These are phyloP conservation scores for Macrosoma leucophasiata DNA, from an alignment of 2,888 invertebrate genomes.

Conservation along the genomic window DNA sequence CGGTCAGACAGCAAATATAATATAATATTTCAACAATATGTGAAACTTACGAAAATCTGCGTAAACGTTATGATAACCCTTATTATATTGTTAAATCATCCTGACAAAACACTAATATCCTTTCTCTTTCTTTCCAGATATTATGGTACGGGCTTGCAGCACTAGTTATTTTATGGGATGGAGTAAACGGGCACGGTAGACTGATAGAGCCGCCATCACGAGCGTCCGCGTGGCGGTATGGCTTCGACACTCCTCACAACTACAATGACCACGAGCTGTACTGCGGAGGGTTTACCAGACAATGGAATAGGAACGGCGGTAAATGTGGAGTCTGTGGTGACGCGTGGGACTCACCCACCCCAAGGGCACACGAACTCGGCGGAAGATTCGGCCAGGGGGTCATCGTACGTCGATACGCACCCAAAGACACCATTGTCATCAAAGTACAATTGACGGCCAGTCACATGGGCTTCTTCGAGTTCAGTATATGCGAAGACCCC, in stretches of 20 bases:
- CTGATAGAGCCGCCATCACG: constrained; percentile 91
- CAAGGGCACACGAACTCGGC: constrained; percentile 88
- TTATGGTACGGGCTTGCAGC: constrained; percentile 52
- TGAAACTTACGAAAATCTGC: no score
- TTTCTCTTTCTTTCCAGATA: constrained; percentile 45
- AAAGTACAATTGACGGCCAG: constrained; percentile 91
- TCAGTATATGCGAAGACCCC: constrained; percentile 85
- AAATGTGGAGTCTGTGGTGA: constrained; percentile 93
- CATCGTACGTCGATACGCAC: constrained; percentile 85
- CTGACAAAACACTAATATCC: no score
- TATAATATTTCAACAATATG: no score
- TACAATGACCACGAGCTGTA: constrained; percentile 93
- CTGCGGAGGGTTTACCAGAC: constrained; percentile 90
- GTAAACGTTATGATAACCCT: no score
- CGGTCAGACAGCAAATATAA: no score
- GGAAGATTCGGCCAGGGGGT: constrained; percentile 89
- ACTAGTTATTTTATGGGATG: constrained; percentile 38
- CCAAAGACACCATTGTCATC: constrained; percentile 80
- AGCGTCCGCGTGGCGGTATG: constrained; percentile 92
- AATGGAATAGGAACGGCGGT: constrained; percentile 87
- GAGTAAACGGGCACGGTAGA: constrained; percentile 79
- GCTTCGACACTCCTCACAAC: constrained; percentile 90
- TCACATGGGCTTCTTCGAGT: constrained; percentile 91
- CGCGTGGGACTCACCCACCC: constrained; percentile 82
- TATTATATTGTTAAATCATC: no score